Base-by-base conservation (phyloP, 2,888 invertebrate genomes). In the Lepidonotus clava region DNA sequence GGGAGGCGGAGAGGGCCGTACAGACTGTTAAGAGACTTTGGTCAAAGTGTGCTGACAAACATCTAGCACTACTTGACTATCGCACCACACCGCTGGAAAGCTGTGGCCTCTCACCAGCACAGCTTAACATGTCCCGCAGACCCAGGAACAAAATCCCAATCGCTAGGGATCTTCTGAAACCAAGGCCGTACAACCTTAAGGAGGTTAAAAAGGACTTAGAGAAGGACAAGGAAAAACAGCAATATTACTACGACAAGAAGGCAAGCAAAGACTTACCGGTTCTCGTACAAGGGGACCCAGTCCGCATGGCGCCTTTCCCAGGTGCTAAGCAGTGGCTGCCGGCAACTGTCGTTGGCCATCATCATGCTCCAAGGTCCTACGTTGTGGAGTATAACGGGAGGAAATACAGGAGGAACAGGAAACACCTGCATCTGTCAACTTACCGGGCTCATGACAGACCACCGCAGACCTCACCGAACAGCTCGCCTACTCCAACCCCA, bases 1-100 rank as follows among this genome's bases (percentile, higher is more conserved):
- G 90, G 11, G 83, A 89, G 14, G 90, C 89, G 5, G 90, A 90
- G 61, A n/a, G 56, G 36, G 86, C 85, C 14, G 90, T 91, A 0
- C 87, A 90, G 80, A 89, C 85, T 0, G 84, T 88, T 0, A 90
- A 91, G 56, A 46, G 46, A 6, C 40, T 91, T 34, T 71, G 71
- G 71, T 28, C n/a, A n/a, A 71, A 66, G n/a, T 6, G 14, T 6
- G 6, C 24, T 66, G 66, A 66, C 24, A 32, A 76, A 36, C 40
- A 36, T 14, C 18, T 24, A 32, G 77, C 34, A 34, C n/a, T 76
- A 11, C 36, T 36, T 11, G n/a, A 14, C 6, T 76, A 89, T 24
- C 6, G 32, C 6, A 28, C 88, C 46, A 90, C 89, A 53, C 90
- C 89, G 36, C n/a, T 89, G 34, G 84, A 86, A 56, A 66, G 84